Evolutionary conservation across 2,888 invertebrate species (phyloP), one percentile per base, ranked within the genome.

Genomic region (Dynastes tityus): DNA sequence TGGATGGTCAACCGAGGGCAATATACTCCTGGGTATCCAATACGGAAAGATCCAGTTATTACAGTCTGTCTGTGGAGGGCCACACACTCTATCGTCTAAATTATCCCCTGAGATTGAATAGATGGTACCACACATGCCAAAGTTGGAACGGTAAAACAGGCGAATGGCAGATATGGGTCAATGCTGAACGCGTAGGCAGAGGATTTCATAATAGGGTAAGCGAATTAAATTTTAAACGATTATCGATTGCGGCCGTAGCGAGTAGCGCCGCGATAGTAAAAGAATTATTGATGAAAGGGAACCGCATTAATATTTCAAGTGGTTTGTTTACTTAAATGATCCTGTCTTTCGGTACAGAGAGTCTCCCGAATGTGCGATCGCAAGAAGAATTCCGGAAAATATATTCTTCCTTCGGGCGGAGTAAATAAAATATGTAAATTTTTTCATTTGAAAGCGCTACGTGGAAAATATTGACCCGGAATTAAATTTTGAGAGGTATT

Each of bases 111-210:
- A 90, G 92, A 82, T 89, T 93, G 85, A 92, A 93, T 87, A 91
- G 91, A 87, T 96, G 96, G 96, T 96, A 96, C 90, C 96, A 96
- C 88, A 93, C 94, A 73, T 96, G 96, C 85, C 94, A 95, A 84
- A 96, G 96, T 76, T 96, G 96, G 96, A 96, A 96, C 87, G 96
- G 96, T 22, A 94, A 94, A 87, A 95, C 96, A 6, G 96, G 96
- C 70, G 96, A 96, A 89, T 96, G 96, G 96, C 96, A 96, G 89
- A 92, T 96, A 83, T 96, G 96, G 96, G 93, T 96, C 80, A 95
- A 95, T 87, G 94, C 94, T 27, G 96, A 96, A 88, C 91, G 96
- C 82, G 95, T 96, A 73, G 96, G 96, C 82, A 92, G 96, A 85
- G 96, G 96, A 80, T 96, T 95, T 88, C 94, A 96, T 89, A 96